Conservation (phyloP, 2,888 invertebrate species). For the Ectropis crepuscularia region DNA sequence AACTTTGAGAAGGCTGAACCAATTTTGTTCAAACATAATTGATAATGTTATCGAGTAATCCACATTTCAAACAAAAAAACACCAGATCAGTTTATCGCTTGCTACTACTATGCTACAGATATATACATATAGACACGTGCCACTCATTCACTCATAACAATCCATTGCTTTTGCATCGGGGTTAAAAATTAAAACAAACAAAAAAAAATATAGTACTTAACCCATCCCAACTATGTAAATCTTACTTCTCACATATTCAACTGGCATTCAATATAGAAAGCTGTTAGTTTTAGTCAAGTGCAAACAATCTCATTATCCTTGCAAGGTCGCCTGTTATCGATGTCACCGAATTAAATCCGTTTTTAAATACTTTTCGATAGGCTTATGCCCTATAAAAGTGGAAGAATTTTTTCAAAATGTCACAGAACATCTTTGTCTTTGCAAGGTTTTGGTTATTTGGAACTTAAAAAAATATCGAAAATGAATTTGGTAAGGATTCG, state of each 20-base stretch:
- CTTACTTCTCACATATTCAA: neutral
- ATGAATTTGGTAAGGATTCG: constrained; percentile 63
- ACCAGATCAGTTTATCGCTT: too few species aligned
- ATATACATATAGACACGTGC: too few species aligned
- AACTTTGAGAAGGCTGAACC: too few species aligned
- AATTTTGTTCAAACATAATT: too few species aligned
- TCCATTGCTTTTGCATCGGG: too few species aligned
- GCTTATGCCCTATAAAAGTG: constrained; percentile 64
- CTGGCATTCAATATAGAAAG: constrained; percentile 44
- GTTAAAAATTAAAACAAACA: too few species aligned
- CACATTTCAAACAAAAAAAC: too few species aligned
- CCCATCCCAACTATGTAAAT: too few species aligned
- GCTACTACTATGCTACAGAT: too few species aligned
- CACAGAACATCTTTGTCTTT: constrained; percentile 56
- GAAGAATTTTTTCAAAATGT: constrained; percentile 37
- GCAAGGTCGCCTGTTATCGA: constrained; percentile 56
- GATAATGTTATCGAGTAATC: too few species aligned
- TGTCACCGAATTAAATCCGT: constrained; percentile 55
- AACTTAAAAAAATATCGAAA: constrained; percentile 30
- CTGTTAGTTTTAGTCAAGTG: constrained; percentile 35
- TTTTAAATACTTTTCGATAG: constrained; percentile 50
- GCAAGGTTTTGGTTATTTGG: constrained; percentile 35
- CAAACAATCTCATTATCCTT: constrained; percentile 48
- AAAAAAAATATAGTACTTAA: too few species aligned
- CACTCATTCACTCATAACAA: too few species aligned